Base-by-base conservation (phyloP, 2,113 vertebrate genomes). In the Heptranchias perlo region DNA sequence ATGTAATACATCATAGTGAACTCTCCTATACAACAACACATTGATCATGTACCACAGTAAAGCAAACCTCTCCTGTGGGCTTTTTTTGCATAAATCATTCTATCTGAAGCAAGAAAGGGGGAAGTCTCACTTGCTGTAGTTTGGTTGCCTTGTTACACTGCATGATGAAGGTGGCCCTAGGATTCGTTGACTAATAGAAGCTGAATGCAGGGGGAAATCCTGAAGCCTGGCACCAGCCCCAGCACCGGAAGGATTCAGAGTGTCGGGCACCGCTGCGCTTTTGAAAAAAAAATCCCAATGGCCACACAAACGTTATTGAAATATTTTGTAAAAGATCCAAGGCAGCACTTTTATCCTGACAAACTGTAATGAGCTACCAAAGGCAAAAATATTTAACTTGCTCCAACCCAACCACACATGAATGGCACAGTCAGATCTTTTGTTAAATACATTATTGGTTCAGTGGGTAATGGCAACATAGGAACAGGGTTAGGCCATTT, bases 1-100 rank as follows among this genome's bases (percentile, higher is more conserved):
- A 95, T 52, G 44, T 52, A 95, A 69, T 95, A 69, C 28, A 95
- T 95, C 65, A 95, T 52, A 25, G 94, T 52, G 25, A 35, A 28
- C 47, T 69, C 94, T 52, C 64, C 18, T 49, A 69, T 49, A 69
- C 44, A 67, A 67, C 64, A 95, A 47, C 64, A 49, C 61, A 65
- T 67, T 67, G 61, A 94, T 64, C 62, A 58, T 67, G 39, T 64
- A 94, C 13, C 44, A 67, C 39, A 6, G 64, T 49, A 47, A 73
- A 73, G 25, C n/a, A 65, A 94, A 47, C 4, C 23, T 64, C 16
- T 64, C 58, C 35, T 89, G 23, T 91, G 49, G 87, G 4, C 39
- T 78, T 82, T 91, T 58, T 35, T 4, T 28, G 49, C 23, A 89
- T 89, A 54, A 0, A 54, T 49, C 64, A 67, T 49, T 69, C 64